These are phyloP conservation scores for Edolisoma coerulescens DNA, from an alignment of 2,113 vertebrate species.

Conservation along the genomic window DNA sequence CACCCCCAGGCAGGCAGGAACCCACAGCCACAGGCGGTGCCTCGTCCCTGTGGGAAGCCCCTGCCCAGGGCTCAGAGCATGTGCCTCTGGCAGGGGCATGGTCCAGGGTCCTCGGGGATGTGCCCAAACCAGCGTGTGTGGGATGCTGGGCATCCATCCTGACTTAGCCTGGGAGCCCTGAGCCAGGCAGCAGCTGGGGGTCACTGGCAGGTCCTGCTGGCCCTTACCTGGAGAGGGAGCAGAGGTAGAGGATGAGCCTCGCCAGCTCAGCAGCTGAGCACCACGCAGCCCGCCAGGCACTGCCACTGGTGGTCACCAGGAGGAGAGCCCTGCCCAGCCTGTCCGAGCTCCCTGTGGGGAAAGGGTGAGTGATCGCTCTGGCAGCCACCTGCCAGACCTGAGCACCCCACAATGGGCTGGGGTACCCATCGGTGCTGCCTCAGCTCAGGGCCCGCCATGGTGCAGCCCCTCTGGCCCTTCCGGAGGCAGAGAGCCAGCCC, in stretches of 20 bases:
- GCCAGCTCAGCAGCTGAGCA: conserved; percentile 75
- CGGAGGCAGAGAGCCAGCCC: background rate
- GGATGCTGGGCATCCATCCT: background rate
- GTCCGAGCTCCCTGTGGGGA: conserved; percentile 80
- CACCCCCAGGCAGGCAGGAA: background rate
- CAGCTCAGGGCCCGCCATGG: background rate
- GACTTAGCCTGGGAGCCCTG: background rate
- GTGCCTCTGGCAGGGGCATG: background rate
- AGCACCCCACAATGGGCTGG: background rate
- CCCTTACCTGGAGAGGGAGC: conserved; percentile 82
- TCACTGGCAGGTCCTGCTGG: background rate
- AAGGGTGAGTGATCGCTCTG: background rate
- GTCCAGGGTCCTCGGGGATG: accelerated
- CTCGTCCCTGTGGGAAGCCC: accelerated
- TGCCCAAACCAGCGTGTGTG: background rate
- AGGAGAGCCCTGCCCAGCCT: conserved; percentile 79
- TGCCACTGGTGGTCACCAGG: conserved; percentile 78
- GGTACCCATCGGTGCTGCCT: background rate
- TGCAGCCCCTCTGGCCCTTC: background rate
- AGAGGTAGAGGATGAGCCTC: conserved; percentile 79
- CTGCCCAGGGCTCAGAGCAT: accelerated
- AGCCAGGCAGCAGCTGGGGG: background rate
- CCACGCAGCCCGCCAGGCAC: conserved; percentile 72
- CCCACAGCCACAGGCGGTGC: background rate
- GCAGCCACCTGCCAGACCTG: background rate